Base-by-base conservation (phyloP, 1,140 invertebrate genomes). In the Orussus abietinus region DNA sequence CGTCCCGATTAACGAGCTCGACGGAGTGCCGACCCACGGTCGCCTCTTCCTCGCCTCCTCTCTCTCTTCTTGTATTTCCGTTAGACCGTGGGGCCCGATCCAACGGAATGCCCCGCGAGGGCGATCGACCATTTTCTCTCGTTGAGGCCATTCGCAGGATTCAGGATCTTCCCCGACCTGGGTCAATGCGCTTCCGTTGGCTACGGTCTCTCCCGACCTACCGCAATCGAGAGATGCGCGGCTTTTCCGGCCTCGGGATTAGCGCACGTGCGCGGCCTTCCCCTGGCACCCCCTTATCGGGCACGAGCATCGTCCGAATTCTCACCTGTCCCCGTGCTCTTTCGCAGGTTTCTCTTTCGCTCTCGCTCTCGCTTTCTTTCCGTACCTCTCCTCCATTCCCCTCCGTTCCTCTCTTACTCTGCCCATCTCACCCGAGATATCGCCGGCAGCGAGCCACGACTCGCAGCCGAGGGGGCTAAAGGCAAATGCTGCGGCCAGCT, bases 401-500 rank as follows among this genome's bases (percentile, higher is more conserved):
- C 26, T 12, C 19, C 26, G 14, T 30, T 15, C 9, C 28, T 29
- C n/a, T 32, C 38, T 17, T 6, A 25, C 6, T 25, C 22, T 7
- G 6, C n/a, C 22, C n/a, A 25, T 25, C 22, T 25, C 22, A 25
- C 22, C 22, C 22, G n/a, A n/a, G n/a, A n/a, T n/a, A n/a, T n/a
- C n/a, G n/a, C n/a, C n/a, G n/a, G n/a, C n/a, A n/a, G n/a, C n/a
- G n/a, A n/a, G n/a, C n/a, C n/a, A n/a, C 9, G 35, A 10, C 20
- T 7, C 17, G 4, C 18, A 18, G 30, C 25, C 20, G 20, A 12
- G 20, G 12, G 26, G 4, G 12, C 32, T 10, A 13, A 14, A n/a
- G 11, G 26, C 6, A 26, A 5, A 10, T 22, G 9, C 4, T 10
- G 22, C 15, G 11, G 36, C 10, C 21, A 9, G 26, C 55, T 43